Percentiles rank a stretch among this genome's conserved stretches.
These are phyloP conservation scores for Syritta pipiens DNA, from an alignment of 2,888 invertebrate genomes.

Conservation along the genomic window DNA sequence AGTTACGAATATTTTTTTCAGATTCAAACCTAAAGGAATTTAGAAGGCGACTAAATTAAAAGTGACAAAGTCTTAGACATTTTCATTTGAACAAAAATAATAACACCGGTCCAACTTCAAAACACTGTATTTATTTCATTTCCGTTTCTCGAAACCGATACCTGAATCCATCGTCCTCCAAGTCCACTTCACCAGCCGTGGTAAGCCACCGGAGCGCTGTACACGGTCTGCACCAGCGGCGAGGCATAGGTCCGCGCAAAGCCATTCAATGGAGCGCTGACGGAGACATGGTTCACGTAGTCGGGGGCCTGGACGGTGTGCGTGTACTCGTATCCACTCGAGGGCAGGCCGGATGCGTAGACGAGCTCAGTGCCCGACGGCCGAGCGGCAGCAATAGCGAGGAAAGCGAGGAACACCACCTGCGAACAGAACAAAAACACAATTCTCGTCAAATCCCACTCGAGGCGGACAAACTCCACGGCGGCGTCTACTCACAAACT, in stretches of 20 bases:
- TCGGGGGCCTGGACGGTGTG: slow-evolving; percentile 71
- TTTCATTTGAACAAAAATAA: too few species aligned
- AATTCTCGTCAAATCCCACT: neutral
- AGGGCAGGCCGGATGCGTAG: slow-evolving; percentile 59
- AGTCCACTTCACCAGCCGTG: slow-evolving; percentile 58
- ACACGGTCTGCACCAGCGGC: slow-evolving; percentile 61
- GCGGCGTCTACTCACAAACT: slow-evolving; percentile 65
- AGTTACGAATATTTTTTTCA: too few species aligned
- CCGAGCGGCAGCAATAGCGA: slow-evolving; percentile 68
- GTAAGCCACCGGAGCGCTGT: slow-evolving; percentile 62
- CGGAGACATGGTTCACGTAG: slow-evolving; percentile 76
- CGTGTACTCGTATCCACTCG: slow-evolving; percentile 71
- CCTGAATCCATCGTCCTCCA: slow-evolving; percentile 28
- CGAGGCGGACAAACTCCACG: neutral
- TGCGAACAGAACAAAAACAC: slow-evolving; percentile 44
- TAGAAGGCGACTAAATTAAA: too few species aligned
- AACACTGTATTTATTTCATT: too few species aligned
- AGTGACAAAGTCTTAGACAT: too few species aligned
- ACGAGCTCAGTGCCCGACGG: slow-evolving; percentile 54
- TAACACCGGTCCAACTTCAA: too few species aligned
- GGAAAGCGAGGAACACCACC: slow-evolving; percentile 72
- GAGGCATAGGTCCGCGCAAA: slow-evolving; percentile 60
- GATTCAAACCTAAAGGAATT: too few species aligned
- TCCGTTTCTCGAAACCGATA: too few species aligned
- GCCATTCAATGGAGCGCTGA: slow-evolving; percentile 76